These are phyloP conservation scores for Engystomops pustulosus DNA, from an alignment of 2,113 vertebrate genomes.

Conservation along the genomic window DNA sequence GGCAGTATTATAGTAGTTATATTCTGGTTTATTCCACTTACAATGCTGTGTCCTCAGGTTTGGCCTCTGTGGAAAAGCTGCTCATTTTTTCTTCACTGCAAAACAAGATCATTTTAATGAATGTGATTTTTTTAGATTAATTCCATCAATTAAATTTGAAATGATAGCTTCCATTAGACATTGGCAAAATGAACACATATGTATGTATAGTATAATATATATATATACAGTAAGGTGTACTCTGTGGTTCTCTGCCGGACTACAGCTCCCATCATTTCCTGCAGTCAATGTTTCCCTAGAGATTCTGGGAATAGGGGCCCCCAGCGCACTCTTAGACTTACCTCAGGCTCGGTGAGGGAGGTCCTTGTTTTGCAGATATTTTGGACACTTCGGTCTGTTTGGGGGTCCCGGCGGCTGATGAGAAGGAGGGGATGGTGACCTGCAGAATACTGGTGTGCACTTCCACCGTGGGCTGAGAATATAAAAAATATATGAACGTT, in stretches of 20 bases:
- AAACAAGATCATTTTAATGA: background rate
- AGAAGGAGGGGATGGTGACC: conserved; percentile 73
- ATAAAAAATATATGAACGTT: background rate
- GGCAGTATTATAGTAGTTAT: background rate
- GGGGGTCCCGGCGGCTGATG: conserved; percentile 65
- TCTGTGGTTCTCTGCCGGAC: no score
- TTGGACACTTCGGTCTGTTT: conserved; percentile 65
- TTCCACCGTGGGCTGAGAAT: conserved; percentile 57
- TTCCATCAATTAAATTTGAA: no score
- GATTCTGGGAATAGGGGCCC: no score
- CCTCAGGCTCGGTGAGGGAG: background rate
- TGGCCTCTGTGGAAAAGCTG: background rate
- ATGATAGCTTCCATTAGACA: no score
- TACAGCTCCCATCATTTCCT: no score
- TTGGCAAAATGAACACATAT: no score
- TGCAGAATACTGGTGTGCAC: conserved; percentile 75
- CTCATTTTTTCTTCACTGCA: conserved; percentile 62
- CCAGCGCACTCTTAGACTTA: no score
- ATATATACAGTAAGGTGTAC: no score
- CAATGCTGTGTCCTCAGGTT: background rate
- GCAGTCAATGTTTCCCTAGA: no score
- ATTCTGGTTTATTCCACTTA: conserved; percentile 4
- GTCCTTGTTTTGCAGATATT: conserved; percentile 63
- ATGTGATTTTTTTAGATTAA: no score
- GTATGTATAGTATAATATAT: no score